Evolutionary conservation across 1,140 invertebrate species (phyloP).

Genomic region (Stenopsyche tienmushanensis): DNA sequence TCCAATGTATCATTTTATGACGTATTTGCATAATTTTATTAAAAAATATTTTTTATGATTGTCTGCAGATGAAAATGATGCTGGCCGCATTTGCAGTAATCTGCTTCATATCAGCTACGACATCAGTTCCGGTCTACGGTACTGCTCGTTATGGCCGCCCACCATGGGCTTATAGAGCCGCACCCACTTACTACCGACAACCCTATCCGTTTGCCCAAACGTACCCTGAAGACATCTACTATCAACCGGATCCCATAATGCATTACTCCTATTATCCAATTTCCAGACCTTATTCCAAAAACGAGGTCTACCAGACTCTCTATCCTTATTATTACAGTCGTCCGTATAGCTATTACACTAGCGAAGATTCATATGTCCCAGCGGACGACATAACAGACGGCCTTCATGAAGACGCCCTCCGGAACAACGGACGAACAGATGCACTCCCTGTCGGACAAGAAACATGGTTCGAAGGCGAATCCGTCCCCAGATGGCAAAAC

Average conservation of each 20-base stretch:
- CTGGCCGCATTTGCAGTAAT: not conserved
- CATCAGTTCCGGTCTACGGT: conserved; percentile 52
- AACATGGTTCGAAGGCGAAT: conserved; percentile 60
- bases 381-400: conserved; percentile 51
- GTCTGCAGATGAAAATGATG: conserved; percentile 31
- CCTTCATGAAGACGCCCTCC: conserved; percentile 53
- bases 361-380: conserved; percentile 39
- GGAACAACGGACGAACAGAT: conserved; percentile 45
- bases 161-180: conserved; percentile 44
- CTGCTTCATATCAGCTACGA: conserved; percentile 35
- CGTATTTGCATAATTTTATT: conserved; percentile 18
- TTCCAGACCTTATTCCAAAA: conserved; percentile 45
- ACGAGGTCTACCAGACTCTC: conserved; percentile 49
- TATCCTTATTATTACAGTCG: conserved; percentile 51
- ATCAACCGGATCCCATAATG: conserved; percentile 44
- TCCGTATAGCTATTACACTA: conserved; percentile 45
- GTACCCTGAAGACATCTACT: conserved; percentile 59
- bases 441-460: conserved; percentile 63
- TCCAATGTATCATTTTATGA: not conserved
- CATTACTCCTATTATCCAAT: conserved; percentile 47
- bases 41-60: conserved; percentile 18
- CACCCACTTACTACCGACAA: conserved; percentile 45
- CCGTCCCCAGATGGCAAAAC: conserved; percentile 47
- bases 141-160: conserved; percentile 49
- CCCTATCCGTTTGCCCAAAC: conserved; percentile 57